Evolutionary conservation across 2,797 vertebrate species (phyloP), one percentile per base, ranked within the genome.

Genomic region (Naso thynnoides): DNA sequence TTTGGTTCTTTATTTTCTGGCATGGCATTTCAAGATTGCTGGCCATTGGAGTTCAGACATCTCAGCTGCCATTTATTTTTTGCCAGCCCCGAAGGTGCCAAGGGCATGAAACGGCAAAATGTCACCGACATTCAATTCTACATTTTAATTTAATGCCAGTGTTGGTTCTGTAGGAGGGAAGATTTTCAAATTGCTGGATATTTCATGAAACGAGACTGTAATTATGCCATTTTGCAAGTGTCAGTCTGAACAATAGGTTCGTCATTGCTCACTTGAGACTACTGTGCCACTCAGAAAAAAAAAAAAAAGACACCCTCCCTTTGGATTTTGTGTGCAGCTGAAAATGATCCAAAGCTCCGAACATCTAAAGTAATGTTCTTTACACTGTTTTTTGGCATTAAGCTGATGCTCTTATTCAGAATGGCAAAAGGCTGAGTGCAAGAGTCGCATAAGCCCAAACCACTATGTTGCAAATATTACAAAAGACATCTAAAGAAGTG

Each of bases 371-470:
- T 41, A 57, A 55, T 19, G 42, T 7, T 39, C 52, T 54, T 76
- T 15, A 13, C 31, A 16, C 21, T 75, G 36, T 74, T 65, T 56
- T 21, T 11, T n/a, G 10, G 6, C 45, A 62, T 70, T 60, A 76
- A 50, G 73, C 50, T 74, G 58, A 71, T 65, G 36, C 60, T 78
- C 47, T 75, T 76, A 71, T 55, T 75, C 50, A 50, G 21, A 47
- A 39, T 3, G n/a, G 38, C 9, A 3, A 19, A 60, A 33, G 27
- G 38, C 24, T 75, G 63, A 79, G 70, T 71, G 70, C 26, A 50
- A 41, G 19, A 66, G 48, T 15, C 8, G 27, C 26, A 8, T 57
- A 44, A 61, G 41, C 59, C 52, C 70, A 53, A 73, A 76, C 24
- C 31, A 33, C n/a, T 11, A 23, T 27, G 41, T 2, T 36, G 38